These are phyloP conservation scores for Tiphia femorata DNA, from an alignment of 2,888 invertebrate genomes.

Conservation along the genomic window DNA sequence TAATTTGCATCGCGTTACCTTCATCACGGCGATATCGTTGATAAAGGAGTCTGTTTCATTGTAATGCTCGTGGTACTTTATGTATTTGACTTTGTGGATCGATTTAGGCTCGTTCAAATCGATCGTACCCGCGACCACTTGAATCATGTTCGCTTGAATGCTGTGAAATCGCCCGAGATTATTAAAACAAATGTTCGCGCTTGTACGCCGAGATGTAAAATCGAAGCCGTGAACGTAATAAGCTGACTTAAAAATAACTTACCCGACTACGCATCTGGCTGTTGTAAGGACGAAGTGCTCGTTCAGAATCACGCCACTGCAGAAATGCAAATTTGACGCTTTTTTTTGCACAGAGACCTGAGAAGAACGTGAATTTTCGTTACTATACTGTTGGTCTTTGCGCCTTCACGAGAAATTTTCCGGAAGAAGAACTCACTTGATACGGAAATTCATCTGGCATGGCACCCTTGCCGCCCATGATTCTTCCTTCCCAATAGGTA, in stretches of 20 bases:
- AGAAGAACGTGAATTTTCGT: neutral
- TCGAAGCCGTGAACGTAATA: neutral
- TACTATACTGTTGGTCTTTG: too few species aligned
- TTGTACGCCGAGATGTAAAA: too few species aligned
- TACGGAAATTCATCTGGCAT: constrained; percentile 44
- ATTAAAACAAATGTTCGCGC: too few species aligned
- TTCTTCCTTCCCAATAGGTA: too few species aligned
- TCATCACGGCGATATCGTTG: constrained; percentile 56
- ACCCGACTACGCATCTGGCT: constrained; percentile 35
- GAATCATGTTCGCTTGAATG: neutral
- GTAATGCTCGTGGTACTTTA: constrained; percentile 35
- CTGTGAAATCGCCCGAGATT: too few species aligned
- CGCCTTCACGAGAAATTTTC: too few species aligned
- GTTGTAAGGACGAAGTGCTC: constrained; percentile 36
- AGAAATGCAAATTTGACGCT: constrained; percentile 31
- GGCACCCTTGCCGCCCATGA: constrained; percentile 40
- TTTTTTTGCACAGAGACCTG: constrained; percentile 38
- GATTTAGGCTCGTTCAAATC: neutral
- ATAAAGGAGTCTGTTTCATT: constrained; percentile 22
- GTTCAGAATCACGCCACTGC: constrained; percentile 41
- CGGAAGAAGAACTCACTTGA: constrained; percentile 40
- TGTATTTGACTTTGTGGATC: constrained; percentile 9
- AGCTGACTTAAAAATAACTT: neutral
- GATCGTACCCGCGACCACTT: constrained; percentile 40
- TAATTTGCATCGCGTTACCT: too few species aligned